A percentile compares a stretch with the other conserved stretches of the same genome.
Evolutionary conservation across 2,113 vertebrate species (phyloP).

Genomic region (Pseudopipra pipra): DNA sequence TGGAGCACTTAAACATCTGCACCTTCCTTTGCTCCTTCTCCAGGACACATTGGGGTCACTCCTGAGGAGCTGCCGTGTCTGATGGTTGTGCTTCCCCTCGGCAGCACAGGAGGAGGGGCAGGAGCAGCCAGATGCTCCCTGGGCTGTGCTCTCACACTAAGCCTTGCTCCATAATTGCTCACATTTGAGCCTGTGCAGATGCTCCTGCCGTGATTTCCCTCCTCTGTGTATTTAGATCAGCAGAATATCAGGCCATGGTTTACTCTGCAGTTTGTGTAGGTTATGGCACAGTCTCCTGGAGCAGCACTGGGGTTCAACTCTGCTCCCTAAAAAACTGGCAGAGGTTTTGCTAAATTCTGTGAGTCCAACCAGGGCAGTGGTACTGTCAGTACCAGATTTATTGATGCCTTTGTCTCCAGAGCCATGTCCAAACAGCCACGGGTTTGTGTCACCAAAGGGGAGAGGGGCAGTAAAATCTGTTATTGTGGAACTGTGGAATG

Average conservation of each 20-base stretch:
- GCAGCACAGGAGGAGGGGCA: background rate
- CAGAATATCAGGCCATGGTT: fast-evolving
- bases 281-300: background rate
- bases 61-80: background rate
- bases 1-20: constrained; percentile 25
- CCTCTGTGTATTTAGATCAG: background rate
- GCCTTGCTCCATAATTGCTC: fast-evolving
- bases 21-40: background rate
- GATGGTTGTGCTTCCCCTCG: background rate
- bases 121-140: background rate
- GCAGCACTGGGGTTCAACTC: fast-evolving
- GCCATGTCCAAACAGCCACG: background rate
- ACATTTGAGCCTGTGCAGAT: background rate
- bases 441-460: background rate
- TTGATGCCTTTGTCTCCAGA: background rate
- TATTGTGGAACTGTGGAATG: background rate
- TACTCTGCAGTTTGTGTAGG: fast-evolving
- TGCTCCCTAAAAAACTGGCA: background rate
- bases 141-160: background rate
- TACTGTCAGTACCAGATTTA: background rate
- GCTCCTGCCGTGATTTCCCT: background rate
- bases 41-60: background rate
- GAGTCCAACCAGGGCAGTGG: background rate
- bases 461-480: background rate
- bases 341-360: fast-evolving